A percentile compares a stretch with the other conserved stretches of the same genome.
Conservation (phyloP, 2,888 invertebrate species). For the Argyra leucocephala region DNA sequence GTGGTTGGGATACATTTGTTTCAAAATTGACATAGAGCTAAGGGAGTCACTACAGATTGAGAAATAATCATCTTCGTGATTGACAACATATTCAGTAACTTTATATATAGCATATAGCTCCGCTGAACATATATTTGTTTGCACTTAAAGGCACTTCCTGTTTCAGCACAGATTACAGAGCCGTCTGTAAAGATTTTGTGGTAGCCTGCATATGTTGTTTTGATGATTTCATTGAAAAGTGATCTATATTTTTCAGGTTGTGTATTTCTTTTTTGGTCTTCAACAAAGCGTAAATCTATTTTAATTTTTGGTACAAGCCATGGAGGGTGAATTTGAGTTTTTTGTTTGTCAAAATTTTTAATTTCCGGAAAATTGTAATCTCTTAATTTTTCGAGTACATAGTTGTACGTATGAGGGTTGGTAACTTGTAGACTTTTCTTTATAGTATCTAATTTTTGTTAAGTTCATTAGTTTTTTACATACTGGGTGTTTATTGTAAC, state of each 20-base stretch:
- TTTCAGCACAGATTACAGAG: slow-evolving; percentile 7
- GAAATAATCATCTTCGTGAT: neutral
- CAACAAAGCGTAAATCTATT: no score
- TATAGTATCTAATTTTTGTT: neutral
- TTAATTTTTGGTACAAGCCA: no score
- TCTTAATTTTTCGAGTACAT: neutral
- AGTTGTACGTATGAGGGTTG: slow-evolving; percentile 5
- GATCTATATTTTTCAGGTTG: no score
- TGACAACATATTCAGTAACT: neutral
- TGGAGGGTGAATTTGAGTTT: no score
- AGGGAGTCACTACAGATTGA: slow-evolving; percentile 13
- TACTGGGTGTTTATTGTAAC: neutral
- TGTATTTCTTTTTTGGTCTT: no score
- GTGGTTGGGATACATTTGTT: slow-evolving; percentile 11
- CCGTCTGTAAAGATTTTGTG: slow-evolving; percentile 14
- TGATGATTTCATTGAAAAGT: no score
- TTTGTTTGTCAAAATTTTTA: slow-evolving; percentile 1
- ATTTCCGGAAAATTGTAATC: neutral
- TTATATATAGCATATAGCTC: slow-evolving; percentile 14
- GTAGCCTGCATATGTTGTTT: no score
- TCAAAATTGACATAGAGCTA: slow-evolving; percentile 12
- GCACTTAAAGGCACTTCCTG: slow-evolving; percentile 12
- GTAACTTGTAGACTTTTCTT: neutral
- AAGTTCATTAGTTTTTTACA: neutral
- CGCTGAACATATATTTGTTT: slow-evolving; percentile 11